phyloP scores from a whole-genome alignment of 2,113 vertebrate species.

The Rhinoderma darwinii region DNA sequence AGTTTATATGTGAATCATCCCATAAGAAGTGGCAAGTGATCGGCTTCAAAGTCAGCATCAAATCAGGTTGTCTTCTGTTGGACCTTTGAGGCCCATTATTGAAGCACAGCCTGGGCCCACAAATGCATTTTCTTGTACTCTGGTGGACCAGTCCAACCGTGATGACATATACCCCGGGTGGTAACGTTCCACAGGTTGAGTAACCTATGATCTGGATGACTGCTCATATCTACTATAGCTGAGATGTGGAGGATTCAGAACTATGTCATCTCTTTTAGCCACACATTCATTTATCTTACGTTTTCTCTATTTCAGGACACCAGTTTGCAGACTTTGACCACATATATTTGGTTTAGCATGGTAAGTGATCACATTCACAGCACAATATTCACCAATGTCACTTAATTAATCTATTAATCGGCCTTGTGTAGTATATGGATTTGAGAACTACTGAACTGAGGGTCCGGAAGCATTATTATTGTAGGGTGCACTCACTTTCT shows the following conservation, averaged over 20 bases:
- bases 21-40: too few species aligned
- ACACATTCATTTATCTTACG: background rate
- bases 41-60: too few species aligned
- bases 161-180: background rate
- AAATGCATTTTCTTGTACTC: too few species aligned
- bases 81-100: too few species aligned
- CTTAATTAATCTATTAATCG: background rate
- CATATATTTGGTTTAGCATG: constrained; percentile 21
- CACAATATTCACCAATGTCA: too few species aligned
- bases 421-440: background rate
- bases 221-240: background rate
- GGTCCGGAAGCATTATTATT: too few species aligned
- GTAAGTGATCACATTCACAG: background rate
- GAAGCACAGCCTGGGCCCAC: too few species aligned
- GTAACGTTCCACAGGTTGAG: too few species aligned
- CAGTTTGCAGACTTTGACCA: background rate
- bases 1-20: too few species aligned
- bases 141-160: background rate
- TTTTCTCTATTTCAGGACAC: background rate
- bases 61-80: too few species aligned
- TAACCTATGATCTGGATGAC: too few species aligned
- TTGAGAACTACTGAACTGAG: background rate
- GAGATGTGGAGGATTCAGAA: background rate
- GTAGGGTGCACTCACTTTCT: too few species aligned
- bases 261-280: background rate